Percentiles rank a stretch among this genome's conserved stretches.
These are phyloP conservation scores for Ypsolopha scabrella DNA, from an alignment of 2,888 invertebrate genomes.

Conservation along the genomic window DNA sequence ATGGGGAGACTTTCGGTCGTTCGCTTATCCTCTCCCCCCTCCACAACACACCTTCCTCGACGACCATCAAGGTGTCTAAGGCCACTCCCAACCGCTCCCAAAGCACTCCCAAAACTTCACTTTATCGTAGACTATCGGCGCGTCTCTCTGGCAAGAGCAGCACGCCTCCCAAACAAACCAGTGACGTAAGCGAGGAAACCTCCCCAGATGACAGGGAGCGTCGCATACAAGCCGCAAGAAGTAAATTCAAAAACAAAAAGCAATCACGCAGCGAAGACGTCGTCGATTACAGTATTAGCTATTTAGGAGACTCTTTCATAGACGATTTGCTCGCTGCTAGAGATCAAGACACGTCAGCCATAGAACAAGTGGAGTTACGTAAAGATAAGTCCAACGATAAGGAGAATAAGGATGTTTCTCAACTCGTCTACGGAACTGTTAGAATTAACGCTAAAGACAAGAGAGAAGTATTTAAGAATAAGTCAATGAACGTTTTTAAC, in stretches of 20 bases:
- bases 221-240: conserved; percentile 38
- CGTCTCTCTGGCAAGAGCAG: conserved; percentile 51
- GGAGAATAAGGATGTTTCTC: conserved; percentile 47
- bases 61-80: conserved; percentile 39
- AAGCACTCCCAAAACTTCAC: conserved; percentile 57
- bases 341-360: not conserved
- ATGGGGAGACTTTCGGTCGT: conserved; percentile 75
- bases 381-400: conserved; percentile 42
- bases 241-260: conserved; percentile 39
- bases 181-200: conserved; percentile 8
- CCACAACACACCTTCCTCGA: conserved; percentile 47
- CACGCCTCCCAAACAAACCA: conserved; percentile 26
- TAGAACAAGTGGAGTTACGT: conserved; percentile 32
- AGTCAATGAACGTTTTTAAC: conserved; percentile 61
- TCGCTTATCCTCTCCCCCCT: conserved; percentile 70
- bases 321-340: conserved; percentile 28
- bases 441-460: conserved; percentile 45
- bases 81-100: conserved; percentile 51
- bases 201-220: conserved; percentile 26
- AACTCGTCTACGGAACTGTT: conserved; percentile 29
- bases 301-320: conserved; percentile 39
- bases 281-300: conserved; percentile 42
- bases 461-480: conserved; percentile 62
- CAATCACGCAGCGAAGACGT: conserved; percentile 26
- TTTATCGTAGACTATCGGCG: conserved; percentile 60